Evolutionary conservation across 2,888 invertebrate genomes (phyloP).

Genomic region (Lepidochrysops patricia): DNA sequence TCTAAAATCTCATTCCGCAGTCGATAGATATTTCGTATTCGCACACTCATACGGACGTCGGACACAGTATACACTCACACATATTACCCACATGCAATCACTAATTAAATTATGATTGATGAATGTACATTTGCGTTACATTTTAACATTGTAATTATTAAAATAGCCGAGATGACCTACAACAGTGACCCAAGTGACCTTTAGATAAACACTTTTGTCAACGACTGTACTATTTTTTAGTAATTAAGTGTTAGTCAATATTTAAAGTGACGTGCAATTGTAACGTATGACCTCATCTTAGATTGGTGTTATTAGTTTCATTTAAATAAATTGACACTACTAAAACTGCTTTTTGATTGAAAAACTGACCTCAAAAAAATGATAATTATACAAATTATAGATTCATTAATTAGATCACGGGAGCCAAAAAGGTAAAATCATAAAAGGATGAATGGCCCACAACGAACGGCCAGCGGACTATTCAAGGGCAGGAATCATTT

Average conservation of each 20-base stretch:
- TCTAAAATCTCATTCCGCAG: not conserved
- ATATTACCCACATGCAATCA: not conserved
- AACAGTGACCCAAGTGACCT: not conserved
- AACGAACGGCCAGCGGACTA: no score
- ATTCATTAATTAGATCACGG: no score
- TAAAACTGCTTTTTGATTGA: not conserved
- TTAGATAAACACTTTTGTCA: constrained; percentile 13
- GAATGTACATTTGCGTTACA: constrained; percentile 4
- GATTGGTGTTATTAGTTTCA: not conserved
- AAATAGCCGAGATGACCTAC: not conserved
- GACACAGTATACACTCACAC: not conserved
- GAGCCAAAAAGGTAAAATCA: no score
- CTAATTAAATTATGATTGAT: constrained; percentile 13
- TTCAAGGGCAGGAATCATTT: no score
- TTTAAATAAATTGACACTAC: not conserved
- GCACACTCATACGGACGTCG: not conserved
- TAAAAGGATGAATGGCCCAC: no score
- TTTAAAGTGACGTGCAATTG: not conserved
- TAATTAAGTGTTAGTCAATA: constrained; percentile 12
- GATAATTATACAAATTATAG: no score
- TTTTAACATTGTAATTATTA: constrained; percentile 13
- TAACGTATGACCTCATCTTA: not conserved
- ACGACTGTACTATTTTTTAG: constrained; percentile 10
- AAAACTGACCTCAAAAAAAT: not conserved
- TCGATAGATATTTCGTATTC: not conserved